phyloP scores from a whole-genome alignment of 2,797 vertebrate species.

The Nothura maculosa region DNA sequence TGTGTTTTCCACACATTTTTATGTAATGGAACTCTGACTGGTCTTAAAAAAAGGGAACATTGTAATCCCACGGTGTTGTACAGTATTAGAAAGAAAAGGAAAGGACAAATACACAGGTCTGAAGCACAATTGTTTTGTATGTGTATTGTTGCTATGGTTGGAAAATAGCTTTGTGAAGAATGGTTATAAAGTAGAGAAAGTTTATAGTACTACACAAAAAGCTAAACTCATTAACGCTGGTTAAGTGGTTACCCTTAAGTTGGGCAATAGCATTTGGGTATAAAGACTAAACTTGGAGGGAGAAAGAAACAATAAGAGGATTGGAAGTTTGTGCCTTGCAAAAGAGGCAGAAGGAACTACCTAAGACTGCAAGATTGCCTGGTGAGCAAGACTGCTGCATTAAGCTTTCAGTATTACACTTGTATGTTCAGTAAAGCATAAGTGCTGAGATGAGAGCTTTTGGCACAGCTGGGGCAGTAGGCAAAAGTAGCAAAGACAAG shows the following conservation, averaged over 20 bases:
- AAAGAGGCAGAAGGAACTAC: not conserved
- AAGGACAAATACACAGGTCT: not conserved
- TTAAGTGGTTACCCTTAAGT: not conserved
- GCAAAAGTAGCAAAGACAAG: not conserved
- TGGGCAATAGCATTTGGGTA: not conserved
- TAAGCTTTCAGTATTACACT: not conserved
- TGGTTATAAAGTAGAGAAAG: not conserved
- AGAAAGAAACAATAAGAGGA: not conserved
- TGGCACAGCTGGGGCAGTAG: not conserved
- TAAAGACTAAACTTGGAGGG: not conserved
- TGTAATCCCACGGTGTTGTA: not conserved
- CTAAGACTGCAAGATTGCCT: not conserved
- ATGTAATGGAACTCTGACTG: not conserved
- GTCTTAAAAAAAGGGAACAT: not conserved
- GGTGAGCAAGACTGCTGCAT: not conserved
- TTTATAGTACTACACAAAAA: not conserved
- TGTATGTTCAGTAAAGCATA: not conserved
- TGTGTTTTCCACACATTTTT: no score
- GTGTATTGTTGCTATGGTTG: not conserved
- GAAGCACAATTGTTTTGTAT: not conserved
- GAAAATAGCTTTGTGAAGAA: not conserved
- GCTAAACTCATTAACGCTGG: not conserved
- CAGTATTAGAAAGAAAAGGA: not conserved
- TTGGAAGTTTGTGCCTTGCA: not conserved
- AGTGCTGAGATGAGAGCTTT: not conserved